phyloP scores from a whole-genome alignment of 2,888 invertebrate species.

The Baccha elongata region DNA sequence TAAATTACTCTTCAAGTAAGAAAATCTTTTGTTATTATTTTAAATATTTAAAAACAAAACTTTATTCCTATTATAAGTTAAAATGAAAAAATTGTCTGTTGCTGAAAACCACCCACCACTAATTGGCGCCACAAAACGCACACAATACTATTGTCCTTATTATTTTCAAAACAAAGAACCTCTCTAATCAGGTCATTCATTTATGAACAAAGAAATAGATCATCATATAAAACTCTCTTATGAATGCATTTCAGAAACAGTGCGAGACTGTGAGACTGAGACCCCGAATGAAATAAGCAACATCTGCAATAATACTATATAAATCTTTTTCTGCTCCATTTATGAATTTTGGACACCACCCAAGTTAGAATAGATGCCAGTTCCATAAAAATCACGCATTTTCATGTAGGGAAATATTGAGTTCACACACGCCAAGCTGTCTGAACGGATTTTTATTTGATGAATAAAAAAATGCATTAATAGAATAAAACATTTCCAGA shows the following conservation, averaged over 20 bases:
- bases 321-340: slow-evolving; percentile 11
- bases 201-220: background rate
- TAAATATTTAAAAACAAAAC: no score
- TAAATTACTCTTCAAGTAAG: no score
- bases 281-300: slow-evolving; percentile 1
- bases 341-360: slow-evolving; percentile 28
- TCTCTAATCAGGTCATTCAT: background rate
- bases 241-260: background rate
- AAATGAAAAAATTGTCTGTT: no score
- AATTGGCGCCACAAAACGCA: no score
- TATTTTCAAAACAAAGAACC: background rate
- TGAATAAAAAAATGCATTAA: background rate
- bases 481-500: background rate
- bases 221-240: background rate
- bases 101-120: no score
- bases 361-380: slow-evolving; percentile 33
- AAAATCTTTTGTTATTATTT: no score
- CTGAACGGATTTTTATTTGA: slow-evolving; percentile 17
- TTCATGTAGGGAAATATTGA: slow-evolving; percentile 36
- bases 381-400: slow-evolving; percentile 29
- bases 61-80: no score
- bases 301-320: slow-evolving; percentile 22
- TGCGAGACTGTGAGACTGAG: no score
- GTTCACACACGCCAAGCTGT: slow-evolving; percentile 26
- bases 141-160: no score